A percentile compares a stretch with the other conserved stretches of the same genome.
Conservation (phyloP, 2,797 vertebrate genomes). For the Chromobotia macracanthus region DNA sequence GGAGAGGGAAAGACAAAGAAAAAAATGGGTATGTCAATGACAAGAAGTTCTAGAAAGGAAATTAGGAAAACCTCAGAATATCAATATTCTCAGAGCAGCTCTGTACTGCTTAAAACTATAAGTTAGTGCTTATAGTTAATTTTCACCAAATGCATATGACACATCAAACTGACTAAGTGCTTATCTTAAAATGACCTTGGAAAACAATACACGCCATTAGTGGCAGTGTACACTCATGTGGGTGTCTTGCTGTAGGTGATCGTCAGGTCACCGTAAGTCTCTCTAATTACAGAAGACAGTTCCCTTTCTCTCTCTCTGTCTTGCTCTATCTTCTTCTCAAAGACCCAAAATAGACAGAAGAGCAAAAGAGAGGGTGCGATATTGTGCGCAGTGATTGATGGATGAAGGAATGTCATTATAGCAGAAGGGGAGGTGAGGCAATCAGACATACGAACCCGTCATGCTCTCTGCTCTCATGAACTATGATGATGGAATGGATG, state of each 20-base stretch:
- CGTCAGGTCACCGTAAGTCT: neutral
- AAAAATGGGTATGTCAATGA: conserved; percentile 33
- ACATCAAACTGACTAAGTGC: neutral
- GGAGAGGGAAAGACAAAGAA: conserved; percentile 31
- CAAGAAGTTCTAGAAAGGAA: conserved; percentile 37
- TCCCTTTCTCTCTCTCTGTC: neutral
- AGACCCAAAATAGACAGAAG: conserved; percentile 10
- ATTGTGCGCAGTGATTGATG: conserved; percentile 21
- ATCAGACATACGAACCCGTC: conserved; percentile 11
- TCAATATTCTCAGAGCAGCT: conserved; percentile 6
- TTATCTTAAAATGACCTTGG: conserved; percentile 10
- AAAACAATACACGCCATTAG: conserved; percentile 9
- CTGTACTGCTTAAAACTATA: neutral
- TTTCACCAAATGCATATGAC: conserved; percentile 6
- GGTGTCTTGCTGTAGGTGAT: conserved; percentile 4
- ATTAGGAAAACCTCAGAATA: conserved; percentile 21
- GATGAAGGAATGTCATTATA: conserved; percentile 5
- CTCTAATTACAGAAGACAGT: conserved; percentile 43
- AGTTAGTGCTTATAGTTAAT: conserved; percentile 20
- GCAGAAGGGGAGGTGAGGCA: conserved; percentile 11
- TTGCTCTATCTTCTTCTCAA: conserved; percentile 16
- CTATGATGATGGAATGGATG: neutral
- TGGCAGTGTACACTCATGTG: neutral
- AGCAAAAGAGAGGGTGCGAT: neutral
- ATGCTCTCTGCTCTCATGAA: conserved; percentile 13